Evolutionary conservation across 2,888 invertebrate genomes (phyloP), one percentile per base, ranked within the genome.

Genomic region (Molorchus minor): DNA sequence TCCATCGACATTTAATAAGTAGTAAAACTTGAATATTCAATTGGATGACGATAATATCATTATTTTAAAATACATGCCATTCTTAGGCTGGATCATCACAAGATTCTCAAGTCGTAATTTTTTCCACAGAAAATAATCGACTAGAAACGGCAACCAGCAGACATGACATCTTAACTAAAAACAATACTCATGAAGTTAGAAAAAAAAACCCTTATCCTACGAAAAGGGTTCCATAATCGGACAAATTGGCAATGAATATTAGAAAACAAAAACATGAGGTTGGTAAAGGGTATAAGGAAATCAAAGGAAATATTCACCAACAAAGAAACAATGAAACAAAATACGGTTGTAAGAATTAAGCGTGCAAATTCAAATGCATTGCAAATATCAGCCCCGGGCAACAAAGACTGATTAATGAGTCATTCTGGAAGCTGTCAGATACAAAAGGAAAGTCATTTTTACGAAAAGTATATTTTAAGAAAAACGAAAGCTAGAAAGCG

Each of bases 201-300:
- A 33, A 4, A 33, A 33, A 33, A 33, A 33, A 1, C 4, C n/a
- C n/a, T 8, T 33, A 30, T 13, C 33, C 33, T n/a, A n/a, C n/a
- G 33, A 3, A 33, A 33, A 33, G 13, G 33, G n/a, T 33, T 4
- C 33, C 33, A 13, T 33, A 33, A 33, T 33, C 33, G n/a, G 33
- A 33, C n/a, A 33, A 33, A 33, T 33, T n/a, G 33, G 33, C 33
- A 33, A 33, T 33, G 33, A 33, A 33, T 33, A 33, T 33, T 33
- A 33, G 33, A 33, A 33, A 33, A 33, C 12, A 33, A n/a, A 33
- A 33, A 33, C 33, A 4, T 33, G 33, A 33, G 33, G 33, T 13
- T 33, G 33, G 33, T 8, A 33, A 33, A 33, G 8, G 4, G 33
- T 33, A 33, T n/a, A 33, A 3, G 33, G 33, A 33, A 12, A 33